Conservation (phyloP, 2,888 invertebrate species). For the Spodoptera littoralis region DNA sequence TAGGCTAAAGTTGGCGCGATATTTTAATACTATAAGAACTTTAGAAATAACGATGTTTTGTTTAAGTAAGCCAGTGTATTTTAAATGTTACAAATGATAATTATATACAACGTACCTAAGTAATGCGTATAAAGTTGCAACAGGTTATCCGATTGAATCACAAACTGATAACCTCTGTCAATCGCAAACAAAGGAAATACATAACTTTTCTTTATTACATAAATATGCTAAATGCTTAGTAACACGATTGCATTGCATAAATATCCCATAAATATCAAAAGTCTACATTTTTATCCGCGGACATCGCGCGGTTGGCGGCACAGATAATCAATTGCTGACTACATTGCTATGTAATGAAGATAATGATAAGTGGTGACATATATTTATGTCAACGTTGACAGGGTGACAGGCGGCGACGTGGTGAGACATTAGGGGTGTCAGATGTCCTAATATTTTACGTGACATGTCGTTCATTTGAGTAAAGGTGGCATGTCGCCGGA, state of each 20-base stretch:
- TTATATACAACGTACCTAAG: too few relatives aligned
- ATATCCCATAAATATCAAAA: constrained; percentile 43
- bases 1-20: too few relatives aligned
- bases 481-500: constrained; percentile 17
- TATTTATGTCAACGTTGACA: constrained; percentile 54
- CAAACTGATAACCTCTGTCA: constrained; percentile 28
- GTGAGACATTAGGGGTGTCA: constrained; percentile 44
- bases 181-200: constrained; percentile 47
- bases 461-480: constrained; percentile 4
- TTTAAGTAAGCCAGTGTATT: too few relatives aligned
- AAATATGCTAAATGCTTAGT: constrained; percentile 47
- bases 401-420: constrained; percentile 37
- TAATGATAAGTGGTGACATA: constrained; percentile 54
- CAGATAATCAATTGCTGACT: constrained; percentile 51
- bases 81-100: too few relatives aligned
- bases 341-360: constrained; percentile 49
- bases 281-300: constrained; percentile 46
- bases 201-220: constrained; percentile 41
- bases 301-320: constrained; percentile 29
- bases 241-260: constrained; percentile 42
- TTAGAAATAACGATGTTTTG: too few relatives aligned
- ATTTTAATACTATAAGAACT: too few relatives aligned
- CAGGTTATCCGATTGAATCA: constrained; percentile 23
- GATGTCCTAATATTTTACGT: constrained; percentile 21
- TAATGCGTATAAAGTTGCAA: constrained; percentile 11